A percentile compares a stretch with the other conserved stretches of the same genome.
phyloP scores from a whole-genome alignment of 2,888 invertebrate species.

The Thelaira solivaga region DNA sequence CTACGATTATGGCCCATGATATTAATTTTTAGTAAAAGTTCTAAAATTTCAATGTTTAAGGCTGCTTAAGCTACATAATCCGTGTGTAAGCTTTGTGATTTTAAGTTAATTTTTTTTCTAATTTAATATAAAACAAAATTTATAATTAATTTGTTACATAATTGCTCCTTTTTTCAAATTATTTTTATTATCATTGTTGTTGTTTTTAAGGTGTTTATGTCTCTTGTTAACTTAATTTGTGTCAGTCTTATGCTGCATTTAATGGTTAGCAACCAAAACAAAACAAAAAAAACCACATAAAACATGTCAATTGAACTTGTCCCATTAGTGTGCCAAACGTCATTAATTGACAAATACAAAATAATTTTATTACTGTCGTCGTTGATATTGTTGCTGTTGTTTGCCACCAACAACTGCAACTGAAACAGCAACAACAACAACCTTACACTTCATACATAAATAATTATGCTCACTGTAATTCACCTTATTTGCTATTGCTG shows the following conservation, averaged over 20 bases:
- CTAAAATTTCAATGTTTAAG: too few species aligned
- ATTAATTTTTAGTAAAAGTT: too few species aligned
- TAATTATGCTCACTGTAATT: too few species aligned
- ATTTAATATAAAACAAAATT: slow-evolving; percentile 26
- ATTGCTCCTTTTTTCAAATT: slow-evolving; percentile 9
- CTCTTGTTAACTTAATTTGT: slow-evolving; percentile 30
- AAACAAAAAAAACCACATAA: slow-evolving; percentile 28
- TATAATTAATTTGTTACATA: slow-evolving; percentile 28
- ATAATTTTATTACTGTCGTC: slow-evolving; percentile 13
- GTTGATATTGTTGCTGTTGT: neutral
- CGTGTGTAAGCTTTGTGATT: too few species aligned
- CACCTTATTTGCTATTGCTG: too few species aligned
- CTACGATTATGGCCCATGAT: too few species aligned
- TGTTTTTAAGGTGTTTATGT: neutral
- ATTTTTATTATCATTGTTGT: neutral
- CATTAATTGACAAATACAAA: slow-evolving; percentile 55
- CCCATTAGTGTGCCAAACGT: slow-evolving; percentile 62
- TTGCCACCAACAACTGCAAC: too few species aligned
- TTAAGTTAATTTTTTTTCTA: neutral
- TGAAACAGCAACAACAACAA: neutral
- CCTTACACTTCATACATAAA: neutral
- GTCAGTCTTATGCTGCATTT: slow-evolving; percentile 15
- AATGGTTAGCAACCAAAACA: neutral
- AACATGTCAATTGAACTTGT: slow-evolving; percentile 62
- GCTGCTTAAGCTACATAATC: too few species aligned